Evolutionary conservation across 2,113 vertebrate genomes (phyloP).

Genomic region (Pavo muticus): DNA sequence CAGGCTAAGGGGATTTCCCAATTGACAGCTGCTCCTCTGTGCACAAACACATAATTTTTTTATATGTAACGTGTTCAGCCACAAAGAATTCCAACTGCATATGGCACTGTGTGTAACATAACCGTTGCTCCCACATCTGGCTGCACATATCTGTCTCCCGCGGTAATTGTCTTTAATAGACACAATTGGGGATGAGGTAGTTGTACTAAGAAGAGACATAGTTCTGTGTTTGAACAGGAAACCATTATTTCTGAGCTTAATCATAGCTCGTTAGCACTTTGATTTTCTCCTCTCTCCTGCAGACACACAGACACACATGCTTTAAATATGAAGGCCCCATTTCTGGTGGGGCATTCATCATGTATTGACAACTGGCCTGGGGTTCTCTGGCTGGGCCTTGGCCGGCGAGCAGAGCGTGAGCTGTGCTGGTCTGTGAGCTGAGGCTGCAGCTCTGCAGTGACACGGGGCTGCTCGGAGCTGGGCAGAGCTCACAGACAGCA

Average conservation of each 20-base stretch:
- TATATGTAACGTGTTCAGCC: slow-evolving; percentile 31
- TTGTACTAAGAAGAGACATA: slow-evolving; percentile 51
- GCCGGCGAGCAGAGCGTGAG: not conserved
- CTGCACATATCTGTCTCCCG: slow-evolving; percentile 48
- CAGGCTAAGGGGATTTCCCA: slow-evolving; percentile 67
- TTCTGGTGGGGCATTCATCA: not conserved
- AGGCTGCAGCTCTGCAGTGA: not conserved
- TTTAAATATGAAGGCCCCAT: not conserved
- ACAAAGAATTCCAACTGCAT: slow-evolving; percentile 58
- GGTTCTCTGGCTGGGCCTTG: not conserved
- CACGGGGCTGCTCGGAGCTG: not conserved
- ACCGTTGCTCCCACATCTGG: slow-evolving; percentile 57
- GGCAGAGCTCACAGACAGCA: not conserved
- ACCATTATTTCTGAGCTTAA: slow-evolving; percentile 55
- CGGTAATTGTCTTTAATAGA: slow-evolving; percentile 65
- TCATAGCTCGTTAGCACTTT: slow-evolving; percentile 36
- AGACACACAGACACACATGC: not conserved
- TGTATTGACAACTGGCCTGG: not conserved
- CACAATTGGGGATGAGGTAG: slow-evolving; percentile 51
- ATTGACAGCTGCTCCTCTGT: slow-evolving; percentile 63
- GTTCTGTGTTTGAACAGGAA: slow-evolving; percentile 60
- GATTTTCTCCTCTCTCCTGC: slow-evolving; percentile 16
- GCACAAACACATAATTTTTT: slow-evolving; percentile 29
- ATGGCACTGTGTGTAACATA: not conserved
- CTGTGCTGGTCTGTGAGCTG: not conserved